Conservation (phyloP, 2,888 invertebrate species). For the Protophormia terraenovae region DNA sequence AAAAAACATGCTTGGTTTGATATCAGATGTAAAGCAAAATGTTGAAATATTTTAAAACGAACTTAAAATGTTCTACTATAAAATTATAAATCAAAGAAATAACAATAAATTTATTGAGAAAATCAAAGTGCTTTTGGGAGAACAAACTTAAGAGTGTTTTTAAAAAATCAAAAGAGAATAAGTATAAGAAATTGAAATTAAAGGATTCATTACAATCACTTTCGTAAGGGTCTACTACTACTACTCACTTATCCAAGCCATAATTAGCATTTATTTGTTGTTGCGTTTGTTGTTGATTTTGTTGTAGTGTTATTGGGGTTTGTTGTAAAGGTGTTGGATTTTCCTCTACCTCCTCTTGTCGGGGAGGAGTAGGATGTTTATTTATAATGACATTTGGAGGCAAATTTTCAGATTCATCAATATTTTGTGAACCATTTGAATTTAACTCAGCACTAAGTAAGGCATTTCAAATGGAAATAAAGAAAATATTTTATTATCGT, state of each 20-base stretch:
- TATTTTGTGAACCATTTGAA: constrained; percentile 70
- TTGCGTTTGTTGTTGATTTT: constrained; percentile 65
- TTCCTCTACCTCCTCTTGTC: constrained; percentile 64
- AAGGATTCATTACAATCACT: background rate
- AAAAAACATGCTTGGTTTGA: background rate
- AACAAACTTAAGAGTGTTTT: background rate
- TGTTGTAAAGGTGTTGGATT: constrained; percentile 3
- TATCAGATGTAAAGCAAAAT: background rate
- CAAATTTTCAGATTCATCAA: constrained; percentile 63
- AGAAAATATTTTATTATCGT: constrained; percentile 19
- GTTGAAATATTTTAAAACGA: background rate
- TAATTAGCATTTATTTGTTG: constrained; percentile 73
- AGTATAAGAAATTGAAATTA: constrained; percentile 22
- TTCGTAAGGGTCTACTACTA: constrained; percentile 28
- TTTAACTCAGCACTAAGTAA: constrained; percentile 32
- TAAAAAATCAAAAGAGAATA: background rate
- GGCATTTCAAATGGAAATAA: constrained; percentile 3
- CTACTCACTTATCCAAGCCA: constrained; percentile 79
- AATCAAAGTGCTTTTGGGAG: background rate
- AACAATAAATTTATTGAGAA: background rate
- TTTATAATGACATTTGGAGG: constrained; percentile 75
- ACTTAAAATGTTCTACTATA: too few species aligned
- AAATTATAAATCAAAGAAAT: background rate
- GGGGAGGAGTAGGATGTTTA: constrained; percentile 76
- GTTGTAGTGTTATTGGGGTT: constrained; percentile 57